A percentile compares a stretch with the other conserved stretches of the same genome.
These are phyloP conservation scores for Triops longicaudatus DNA, from an alignment of 1,140 invertebrate species.

Conservation along the genomic window DNA sequence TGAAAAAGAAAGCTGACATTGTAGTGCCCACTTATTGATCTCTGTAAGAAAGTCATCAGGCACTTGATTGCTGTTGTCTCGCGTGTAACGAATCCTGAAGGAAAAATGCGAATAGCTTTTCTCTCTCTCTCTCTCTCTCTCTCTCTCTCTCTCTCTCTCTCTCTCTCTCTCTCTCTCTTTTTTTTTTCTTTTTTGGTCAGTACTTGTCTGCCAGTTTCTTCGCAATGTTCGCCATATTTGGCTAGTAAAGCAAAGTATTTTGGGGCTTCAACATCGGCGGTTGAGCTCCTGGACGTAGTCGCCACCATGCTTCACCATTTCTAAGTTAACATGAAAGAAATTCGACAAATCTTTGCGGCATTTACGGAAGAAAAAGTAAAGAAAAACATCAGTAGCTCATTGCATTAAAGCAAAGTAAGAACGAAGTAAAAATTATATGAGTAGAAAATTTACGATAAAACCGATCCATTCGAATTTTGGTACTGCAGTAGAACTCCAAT, in stretches of 20 bases:
- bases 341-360: too few relatives aligned
- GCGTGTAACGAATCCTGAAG: constrained; percentile 54
- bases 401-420: background rate
- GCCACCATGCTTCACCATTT: constrained; percentile 40
- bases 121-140: too few relatives aligned
- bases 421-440: background rate
- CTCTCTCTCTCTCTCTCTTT: too few relatives aligned
- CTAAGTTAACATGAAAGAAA: constrained; percentile 31
- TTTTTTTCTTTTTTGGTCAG: constrained; percentile 43
- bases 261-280: constrained; percentile 36
- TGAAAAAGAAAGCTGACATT: constrained; percentile 55
- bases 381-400: too few relatives aligned
- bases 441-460: too few relatives aligned
- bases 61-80: constrained; percentile 55
- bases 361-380: too few relatives aligned
- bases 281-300: constrained; percentile 35
- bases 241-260: constrained; percentile 36
- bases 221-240: constrained; percentile 35
- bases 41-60: constrained; percentile 69
- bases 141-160: too few relatives aligned
- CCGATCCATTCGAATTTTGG: too few relatives aligned
- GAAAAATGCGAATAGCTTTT: background rate
- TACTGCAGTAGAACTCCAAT: too few relatives aligned
- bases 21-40: constrained; percentile 77
- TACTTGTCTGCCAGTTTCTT: constrained; percentile 35